Evolutionary conservation across 1,140 invertebrate genomes (phyloP).

Genomic region (Cryptotermes secundus): DNA sequence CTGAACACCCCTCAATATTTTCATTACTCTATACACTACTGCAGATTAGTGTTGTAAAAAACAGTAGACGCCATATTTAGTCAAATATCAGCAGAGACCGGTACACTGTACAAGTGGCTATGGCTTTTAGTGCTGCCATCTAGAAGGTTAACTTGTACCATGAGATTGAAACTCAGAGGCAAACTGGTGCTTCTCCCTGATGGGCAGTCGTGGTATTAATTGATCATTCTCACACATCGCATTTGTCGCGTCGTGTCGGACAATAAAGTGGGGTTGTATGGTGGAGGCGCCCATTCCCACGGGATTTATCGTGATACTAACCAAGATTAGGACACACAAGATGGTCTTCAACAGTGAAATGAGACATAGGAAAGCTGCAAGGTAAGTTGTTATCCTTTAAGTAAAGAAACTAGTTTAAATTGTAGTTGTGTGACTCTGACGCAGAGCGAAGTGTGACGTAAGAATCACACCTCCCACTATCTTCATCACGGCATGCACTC

Average conservation of each 20-base stretch:
- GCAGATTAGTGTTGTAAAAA: too few species aligned
- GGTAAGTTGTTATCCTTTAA: background rate
- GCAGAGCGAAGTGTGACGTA: background rate
- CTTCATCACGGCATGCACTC: background rate
- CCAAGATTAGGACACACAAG: background rate
- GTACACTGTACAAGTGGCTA: background rate
- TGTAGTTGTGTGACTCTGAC: too few species aligned
- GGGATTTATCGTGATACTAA: background rate
- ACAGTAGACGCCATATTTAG: background rate
- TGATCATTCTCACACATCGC: background rate
- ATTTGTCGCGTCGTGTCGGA: background rate
- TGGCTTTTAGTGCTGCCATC: background rate
- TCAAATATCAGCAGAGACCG: background rate
- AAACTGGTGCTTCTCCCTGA: background rate
- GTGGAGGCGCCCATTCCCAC: background rate
- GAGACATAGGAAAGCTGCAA: background rate
- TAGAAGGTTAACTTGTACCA: background rate
- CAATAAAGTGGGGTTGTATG: background rate
- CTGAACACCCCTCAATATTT: too few species aligned
- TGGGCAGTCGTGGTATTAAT: background rate
- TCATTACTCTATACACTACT: too few species aligned
- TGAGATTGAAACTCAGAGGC: background rate
- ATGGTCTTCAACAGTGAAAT: background rate
- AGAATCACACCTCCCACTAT: background rate
- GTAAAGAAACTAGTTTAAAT: background rate